A percentile compares a stretch with the other conserved stretches of the same genome.
phyloP scores from a whole-genome alignment of 2,888 invertebrate species.

The Tholera decimalis region DNA sequence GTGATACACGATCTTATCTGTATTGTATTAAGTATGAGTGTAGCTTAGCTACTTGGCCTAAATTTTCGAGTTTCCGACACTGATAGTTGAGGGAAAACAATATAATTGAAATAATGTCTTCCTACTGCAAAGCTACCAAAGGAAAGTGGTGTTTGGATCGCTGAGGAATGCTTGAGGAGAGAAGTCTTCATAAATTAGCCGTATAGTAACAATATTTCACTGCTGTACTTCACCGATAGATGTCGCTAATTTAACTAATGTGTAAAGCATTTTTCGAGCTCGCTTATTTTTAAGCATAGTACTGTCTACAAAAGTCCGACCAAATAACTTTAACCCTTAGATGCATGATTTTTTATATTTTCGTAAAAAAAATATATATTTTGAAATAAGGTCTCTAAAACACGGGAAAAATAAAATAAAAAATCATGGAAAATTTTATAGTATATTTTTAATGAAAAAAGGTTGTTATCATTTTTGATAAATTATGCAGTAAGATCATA shows the following conservation, averaged over 20 bases:
- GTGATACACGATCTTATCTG: background rate
- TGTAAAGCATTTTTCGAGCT: background rate
- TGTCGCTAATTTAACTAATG: slow-evolving; percentile 6
- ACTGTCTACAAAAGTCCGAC: too few species aligned
- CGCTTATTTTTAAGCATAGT: too few species aligned
- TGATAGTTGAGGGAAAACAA: background rate
- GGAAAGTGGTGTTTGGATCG: background rate
- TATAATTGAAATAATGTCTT: background rate
- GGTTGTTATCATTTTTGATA: too few species aligned
- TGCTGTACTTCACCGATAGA: slow-evolving; percentile 11
- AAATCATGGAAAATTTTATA: too few species aligned
- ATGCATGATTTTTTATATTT: too few species aligned
- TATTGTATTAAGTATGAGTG: background rate
- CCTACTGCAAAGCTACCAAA: slow-evolving; percentile 3
- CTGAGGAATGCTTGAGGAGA: background rate
- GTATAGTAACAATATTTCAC: background rate
- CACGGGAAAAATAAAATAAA: too few species aligned
- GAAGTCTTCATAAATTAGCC: background rate
- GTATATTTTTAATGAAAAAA: too few species aligned
- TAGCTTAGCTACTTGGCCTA: background rate
- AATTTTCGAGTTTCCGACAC: background rate
- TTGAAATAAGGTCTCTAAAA: too few species aligned
- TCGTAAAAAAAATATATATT: too few species aligned
- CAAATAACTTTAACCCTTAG: too few species aligned
- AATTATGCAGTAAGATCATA: too few species aligned